Base-by-base conservation (phyloP, 2,797 vertebrate genomes). In the Scleropages formosus region DNA sequence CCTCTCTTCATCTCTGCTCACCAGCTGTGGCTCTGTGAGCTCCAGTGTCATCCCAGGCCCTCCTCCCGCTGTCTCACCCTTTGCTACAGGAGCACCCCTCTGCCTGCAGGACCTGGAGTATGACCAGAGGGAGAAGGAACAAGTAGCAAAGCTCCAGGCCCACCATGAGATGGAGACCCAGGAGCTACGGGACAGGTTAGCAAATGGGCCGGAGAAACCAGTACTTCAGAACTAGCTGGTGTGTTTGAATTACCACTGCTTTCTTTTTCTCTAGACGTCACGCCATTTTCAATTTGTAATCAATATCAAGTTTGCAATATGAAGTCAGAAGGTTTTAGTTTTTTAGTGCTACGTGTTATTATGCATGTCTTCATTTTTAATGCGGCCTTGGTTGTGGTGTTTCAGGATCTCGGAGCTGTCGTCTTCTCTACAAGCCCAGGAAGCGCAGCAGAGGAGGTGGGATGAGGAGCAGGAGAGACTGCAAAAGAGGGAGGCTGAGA, bases 1-100 rank as follows among this genome's bases (percentile, higher is more conserved):
- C 68, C 86, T 95, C 68, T 95, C 92, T 9, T 92, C 93, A 1
- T 91, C 90, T 0, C 87, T 97, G 70, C 84, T 96, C 67, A 89
- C 89, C 72, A 91, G 67, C 82, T 95, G 93, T 77, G 89, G 90
- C 72, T 86, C 26, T 0, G 59, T 92, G 67, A 88, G 78, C 72
- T 81, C 89, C 73, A 12, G 68, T 63, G 15, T 53, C 4, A 6
- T 62, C 71, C 89, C 7, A 62, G 89, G 58, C 62, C 74, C 82
- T 3, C 82, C 31, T 44, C 18, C 6, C 8, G 68, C 65, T 16
- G 51, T 24, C 75, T 84, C 69, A n/a, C 53, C 20, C 56, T 88
- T 80, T 49, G 69, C 87, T 24, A 77, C 78, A 0, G 56, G 79
- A 69, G 85, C 77, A 46, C 81, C 83, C 0, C 84, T 89, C 61